A percentile compares a stretch with the other conserved stretches of the same genome.
Evolutionary conservation across 2,888 invertebrate species (phyloP).

Genomic region (Luperina testacea): DNA sequence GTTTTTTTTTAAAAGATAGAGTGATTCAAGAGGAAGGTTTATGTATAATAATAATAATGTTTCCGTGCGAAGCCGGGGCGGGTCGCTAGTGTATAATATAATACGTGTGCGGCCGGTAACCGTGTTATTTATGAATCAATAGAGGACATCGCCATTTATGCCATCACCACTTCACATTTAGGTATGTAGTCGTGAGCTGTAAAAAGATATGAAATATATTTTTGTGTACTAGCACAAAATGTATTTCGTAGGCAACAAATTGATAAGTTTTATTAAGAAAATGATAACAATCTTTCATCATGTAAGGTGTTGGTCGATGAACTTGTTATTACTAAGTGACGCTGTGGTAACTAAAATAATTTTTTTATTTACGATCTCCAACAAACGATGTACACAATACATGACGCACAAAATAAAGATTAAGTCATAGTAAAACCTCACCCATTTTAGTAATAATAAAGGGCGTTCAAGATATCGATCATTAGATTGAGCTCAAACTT

Average conservation of each 20-base stretch:
- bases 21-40: too few relatives aligned
- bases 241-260: slow-evolving; percentile 5
- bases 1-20: too few relatives aligned
- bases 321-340: not conserved
- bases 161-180: slow-evolving; percentile 60
- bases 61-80: too few relatives aligned
- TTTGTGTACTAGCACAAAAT: slow-evolving; percentile 6
- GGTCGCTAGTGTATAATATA: too few relatives aligned
- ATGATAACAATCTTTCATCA: slow-evolving; percentile 8
- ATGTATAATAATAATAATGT: too few relatives aligned
- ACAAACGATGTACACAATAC: not conserved
- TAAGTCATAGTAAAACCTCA: slow-evolving; percentile 12
- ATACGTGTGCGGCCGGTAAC: slow-evolving; percentile 24
- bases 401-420: not conserved
- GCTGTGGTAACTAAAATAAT: not conserved
- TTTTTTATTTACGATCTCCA: not conserved
- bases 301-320: not conserved
- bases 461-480: not conserved
- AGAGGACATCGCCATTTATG: slow-evolving; percentile 52
- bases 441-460: slow-evolving; percentile 2
- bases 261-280: slow-evolving; percentile 7
- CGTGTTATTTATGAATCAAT: slow-evolving; percentile 48
- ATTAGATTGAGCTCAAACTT: slow-evolving; percentile 34
- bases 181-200: slow-evolving; percentile 34
- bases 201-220: slow-evolving; percentile 46